Conservation (phyloP, 2,113 vertebrate genomes). For the Crotalus tigris region DNA sequence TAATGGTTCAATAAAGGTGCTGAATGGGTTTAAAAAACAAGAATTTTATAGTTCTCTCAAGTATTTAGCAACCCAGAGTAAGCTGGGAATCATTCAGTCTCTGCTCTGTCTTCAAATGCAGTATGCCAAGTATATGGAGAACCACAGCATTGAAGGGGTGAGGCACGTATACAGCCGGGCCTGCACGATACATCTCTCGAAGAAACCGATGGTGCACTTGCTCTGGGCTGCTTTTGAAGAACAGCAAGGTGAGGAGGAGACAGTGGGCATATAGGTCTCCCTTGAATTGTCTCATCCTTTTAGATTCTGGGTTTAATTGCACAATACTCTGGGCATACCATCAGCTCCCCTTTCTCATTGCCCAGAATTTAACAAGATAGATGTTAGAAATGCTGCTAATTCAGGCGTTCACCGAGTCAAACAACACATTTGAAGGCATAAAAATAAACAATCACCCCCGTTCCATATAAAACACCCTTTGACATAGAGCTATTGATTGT, state of each 20-base stretch:
- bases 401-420: too few relatives aligned
- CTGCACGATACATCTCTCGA: slow-evolving; percentile 91
- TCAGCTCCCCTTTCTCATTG: neutral
- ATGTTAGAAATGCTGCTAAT: too few relatives aligned
- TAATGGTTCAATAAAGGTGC: slow-evolving; percentile 99
- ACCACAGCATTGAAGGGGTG: slow-evolving; percentile 92
- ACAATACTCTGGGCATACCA: neutral
- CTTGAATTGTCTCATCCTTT: neutral
- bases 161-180: slow-evolving; percentile 96
- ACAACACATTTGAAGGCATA: too few relatives aligned
- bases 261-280: neutral
- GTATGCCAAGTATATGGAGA: slow-evolving; percentile 99
- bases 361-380: too few relatives aligned
- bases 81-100: slow-evolving; percentile 70
- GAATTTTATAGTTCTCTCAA: slow-evolving; percentile 99
- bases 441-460: too few relatives aligned
- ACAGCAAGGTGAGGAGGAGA: slow-evolving; percentile 83
- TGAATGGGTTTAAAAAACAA: slow-evolving; percentile 99
- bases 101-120: slow-evolving; percentile 81
- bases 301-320: neutral
- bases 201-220: slow-evolving; percentile 92
- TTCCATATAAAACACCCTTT: too few relatives aligned
- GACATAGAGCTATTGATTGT: neutral
- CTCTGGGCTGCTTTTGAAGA: slow-evolving; percentile 98
- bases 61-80: slow-evolving; percentile 76